Conservation (phyloP, 2,888 invertebrate species). For the Opisthograptis luteolata region DNA sequence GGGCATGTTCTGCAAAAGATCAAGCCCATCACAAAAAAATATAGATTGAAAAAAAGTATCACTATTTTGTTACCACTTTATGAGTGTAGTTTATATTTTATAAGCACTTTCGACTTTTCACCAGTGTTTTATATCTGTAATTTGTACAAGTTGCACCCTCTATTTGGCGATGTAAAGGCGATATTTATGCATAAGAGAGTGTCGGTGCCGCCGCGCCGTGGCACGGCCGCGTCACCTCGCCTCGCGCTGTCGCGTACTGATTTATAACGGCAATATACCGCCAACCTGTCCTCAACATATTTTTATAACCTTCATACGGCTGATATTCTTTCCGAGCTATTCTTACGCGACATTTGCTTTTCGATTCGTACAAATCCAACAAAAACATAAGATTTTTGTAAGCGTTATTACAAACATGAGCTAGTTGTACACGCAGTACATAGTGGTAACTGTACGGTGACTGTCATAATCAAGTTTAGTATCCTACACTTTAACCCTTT, state of each 20-base stretch:
- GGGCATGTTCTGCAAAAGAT: too few species aligned
- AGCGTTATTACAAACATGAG: conserved; percentile 3
- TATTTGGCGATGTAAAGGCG: conserved; percentile 37
- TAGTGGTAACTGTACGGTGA: too few species aligned
- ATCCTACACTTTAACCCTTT: too few species aligned
- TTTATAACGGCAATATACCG: conserved; percentile 82
- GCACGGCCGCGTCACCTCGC: conserved; percentile 49
- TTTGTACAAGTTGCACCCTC: conserved; percentile 9
- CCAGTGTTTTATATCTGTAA: conserved; percentile 9
- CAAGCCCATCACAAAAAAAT: too few species aligned
- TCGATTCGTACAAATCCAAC: conserved; percentile 46
- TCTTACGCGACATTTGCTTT: conserved; percentile 58
- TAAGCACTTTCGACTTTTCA: too few species aligned
- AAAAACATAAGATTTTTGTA: conserved; percentile 25
- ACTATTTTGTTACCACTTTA: too few species aligned
- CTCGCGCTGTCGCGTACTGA: conserved; percentile 61
- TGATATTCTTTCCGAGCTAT: conserved; percentile 40
- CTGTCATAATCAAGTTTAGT: too few species aligned
- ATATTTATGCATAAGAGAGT: conserved; percentile 62
- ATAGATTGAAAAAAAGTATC: too few species aligned
- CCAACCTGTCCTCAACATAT: conserved; percentile 78
- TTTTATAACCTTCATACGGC: conserved; percentile 74
- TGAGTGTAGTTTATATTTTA: too few species aligned
- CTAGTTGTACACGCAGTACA: too few species aligned
- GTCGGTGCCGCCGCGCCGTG: conserved; percentile 55